These are phyloP conservation scores for Chroicocephalus ridibundus DNA, from an alignment of 2,113 vertebrate species.

Conservation along the genomic window DNA sequence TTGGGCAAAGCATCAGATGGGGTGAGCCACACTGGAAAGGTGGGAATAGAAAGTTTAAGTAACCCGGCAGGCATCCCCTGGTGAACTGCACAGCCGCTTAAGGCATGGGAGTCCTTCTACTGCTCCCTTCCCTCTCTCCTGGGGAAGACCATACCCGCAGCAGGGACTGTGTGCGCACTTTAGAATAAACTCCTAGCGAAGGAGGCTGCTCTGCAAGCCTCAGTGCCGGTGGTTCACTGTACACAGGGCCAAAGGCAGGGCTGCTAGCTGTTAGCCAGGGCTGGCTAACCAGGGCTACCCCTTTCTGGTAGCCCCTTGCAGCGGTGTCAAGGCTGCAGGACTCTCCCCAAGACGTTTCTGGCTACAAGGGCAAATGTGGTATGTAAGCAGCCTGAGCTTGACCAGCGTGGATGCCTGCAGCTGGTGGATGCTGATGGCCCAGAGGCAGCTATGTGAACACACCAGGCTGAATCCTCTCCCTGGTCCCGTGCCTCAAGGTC, in stretches of 20 bases:
- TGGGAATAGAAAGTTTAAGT: not conserved
- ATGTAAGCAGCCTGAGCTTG: not conserved
- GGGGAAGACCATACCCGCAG: not conserved
- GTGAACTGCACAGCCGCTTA: not conserved
- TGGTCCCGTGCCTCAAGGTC: not conserved
- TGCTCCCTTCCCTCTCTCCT: not conserved
- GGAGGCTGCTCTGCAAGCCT: not conserved
- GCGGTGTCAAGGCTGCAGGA: not conserved
- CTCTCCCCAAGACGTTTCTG: not conserved
- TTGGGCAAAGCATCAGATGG: not conserved
- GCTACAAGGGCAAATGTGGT: not conserved
- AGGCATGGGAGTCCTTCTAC: not conserved
- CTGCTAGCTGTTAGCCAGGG: not conserved
- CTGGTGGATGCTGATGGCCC: not conserved
- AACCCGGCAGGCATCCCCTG: not conserved
- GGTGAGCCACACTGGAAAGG: not conserved
- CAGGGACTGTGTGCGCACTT: not conserved
- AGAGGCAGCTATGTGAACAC: not conserved
- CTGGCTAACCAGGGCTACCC: not conserved
- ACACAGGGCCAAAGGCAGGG: not conserved
- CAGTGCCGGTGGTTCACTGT: not conserved
- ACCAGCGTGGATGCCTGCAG: rapidly evolving
- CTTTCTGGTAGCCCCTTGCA: not conserved
- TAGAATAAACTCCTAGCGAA: not conserved
- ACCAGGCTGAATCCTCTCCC: not conserved